Evolutionary conservation across 2,797 vertebrate species (phyloP).

Genomic region (Muscicapa comitata): DNA sequence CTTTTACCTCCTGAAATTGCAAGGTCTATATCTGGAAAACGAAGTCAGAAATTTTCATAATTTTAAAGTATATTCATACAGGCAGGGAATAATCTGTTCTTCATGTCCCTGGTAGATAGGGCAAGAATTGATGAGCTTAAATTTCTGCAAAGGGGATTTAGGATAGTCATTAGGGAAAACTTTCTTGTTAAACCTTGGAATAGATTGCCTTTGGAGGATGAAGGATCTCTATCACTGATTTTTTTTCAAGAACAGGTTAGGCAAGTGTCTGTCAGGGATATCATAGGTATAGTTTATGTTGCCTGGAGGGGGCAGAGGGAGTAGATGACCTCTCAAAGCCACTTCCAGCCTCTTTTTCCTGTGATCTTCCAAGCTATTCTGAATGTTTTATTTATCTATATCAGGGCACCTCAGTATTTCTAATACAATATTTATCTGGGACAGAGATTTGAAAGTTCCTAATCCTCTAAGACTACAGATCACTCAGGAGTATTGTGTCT

Average conservation of each 20-base stretch:
- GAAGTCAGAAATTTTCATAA: constrained; percentile 1
- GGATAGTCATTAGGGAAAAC: constrained; percentile 28
- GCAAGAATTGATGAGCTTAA: constrained; percentile 23
- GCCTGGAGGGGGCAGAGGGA: neutral
- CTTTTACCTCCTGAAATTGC: neutral
- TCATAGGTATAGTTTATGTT: neutral
- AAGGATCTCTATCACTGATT: neutral
- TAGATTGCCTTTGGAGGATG: neutral
- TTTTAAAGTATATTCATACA: neutral
- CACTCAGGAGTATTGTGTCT: neutral
- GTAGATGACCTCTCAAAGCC: neutral
- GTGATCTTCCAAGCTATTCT: neutral
- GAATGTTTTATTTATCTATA: neutral
- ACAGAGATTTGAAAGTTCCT: neutral
- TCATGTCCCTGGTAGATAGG: neutral
- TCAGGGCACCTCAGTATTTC: neutral
- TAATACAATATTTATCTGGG: neutral
- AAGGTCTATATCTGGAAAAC: neutral
- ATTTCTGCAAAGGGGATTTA: constrained; percentile 35
- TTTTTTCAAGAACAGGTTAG: constrained; percentile 14
- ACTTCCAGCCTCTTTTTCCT: neutral
- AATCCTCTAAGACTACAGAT: neutral
- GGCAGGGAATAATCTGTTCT: neutral
- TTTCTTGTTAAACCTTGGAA: constrained; percentile 9
- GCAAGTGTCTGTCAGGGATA: constrained; percentile 6